Evolutionary conservation across 2,797 vertebrate genomes (phyloP).

Genomic region (Enteromius viviparus): DNA sequence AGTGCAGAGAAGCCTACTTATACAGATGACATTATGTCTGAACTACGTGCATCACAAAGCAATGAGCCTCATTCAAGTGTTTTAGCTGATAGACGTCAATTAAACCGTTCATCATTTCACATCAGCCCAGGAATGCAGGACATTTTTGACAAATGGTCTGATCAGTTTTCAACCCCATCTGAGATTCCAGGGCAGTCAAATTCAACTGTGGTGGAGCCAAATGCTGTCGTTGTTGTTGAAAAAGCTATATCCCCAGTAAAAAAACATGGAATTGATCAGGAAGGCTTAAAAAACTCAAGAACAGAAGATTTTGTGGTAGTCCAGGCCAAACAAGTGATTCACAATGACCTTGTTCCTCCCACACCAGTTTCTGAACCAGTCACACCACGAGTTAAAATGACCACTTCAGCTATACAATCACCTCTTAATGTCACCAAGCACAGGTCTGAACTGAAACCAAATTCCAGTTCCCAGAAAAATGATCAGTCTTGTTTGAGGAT

Average conservation of each 20-base stretch:
- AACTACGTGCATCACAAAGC: constrained; percentile 40
- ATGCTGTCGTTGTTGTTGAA: neutral
- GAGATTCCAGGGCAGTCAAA: constrained; percentile 33
- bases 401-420: constrained; percentile 70
- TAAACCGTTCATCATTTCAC: constrained; percentile 69
- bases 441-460: neutral
- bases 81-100: constrained; percentile 11
- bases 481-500: constrained; percentile 21
- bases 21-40: constrained; percentile 37
- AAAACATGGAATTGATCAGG: neutral
- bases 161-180: constrained; percentile 62
- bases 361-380: constrained; percentile 76
- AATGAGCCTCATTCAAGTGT: constrained; percentile 1
- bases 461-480: constrained; percentile 31
- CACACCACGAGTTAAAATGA: constrained; percentile 75
- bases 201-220: constrained; percentile 10
- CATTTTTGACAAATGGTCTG: constrained; percentile 86
- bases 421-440: constrained; percentile 52
- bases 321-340: constrained; percentile 64
- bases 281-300: constrained; percentile 19
- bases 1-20: constrained; percentile 42
- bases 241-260: neutral
- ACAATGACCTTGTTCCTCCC: constrained; percentile 79
- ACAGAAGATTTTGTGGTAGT: constrained; percentile 37
- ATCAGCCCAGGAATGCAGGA: constrained; percentile 89